Evolutionary conservation across 2,113 vertebrate genomes (phyloP).

Genomic region (Chaetorhynchus papuensis): DNA sequence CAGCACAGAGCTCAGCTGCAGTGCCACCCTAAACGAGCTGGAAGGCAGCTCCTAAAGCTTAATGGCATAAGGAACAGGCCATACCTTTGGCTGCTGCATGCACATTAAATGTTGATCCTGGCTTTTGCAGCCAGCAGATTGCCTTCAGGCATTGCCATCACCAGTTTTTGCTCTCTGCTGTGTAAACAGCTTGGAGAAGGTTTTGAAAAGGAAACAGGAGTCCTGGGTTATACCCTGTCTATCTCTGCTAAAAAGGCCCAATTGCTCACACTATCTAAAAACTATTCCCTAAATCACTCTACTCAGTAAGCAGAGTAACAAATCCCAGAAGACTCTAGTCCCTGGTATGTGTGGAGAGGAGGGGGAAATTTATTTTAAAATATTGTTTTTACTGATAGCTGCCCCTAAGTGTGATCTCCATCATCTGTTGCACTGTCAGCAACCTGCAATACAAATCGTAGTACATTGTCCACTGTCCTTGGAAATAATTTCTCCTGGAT

Average conservation of each 20-base stretch:
- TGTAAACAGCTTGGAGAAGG: background rate
- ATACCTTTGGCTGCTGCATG: background rate
- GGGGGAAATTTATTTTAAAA: background rate
- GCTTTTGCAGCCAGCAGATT: background rate
- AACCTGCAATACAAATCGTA: background rate
- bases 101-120: background rate
- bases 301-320: background rate
- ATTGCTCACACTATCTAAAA: background rate
- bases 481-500: background rate
- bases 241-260: background rate
- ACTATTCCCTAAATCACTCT: background rate
- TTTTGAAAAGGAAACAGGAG: background rate
- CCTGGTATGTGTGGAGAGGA: rapidly evolving
- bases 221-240: background rate
- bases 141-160: background rate
- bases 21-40: too few relatives aligned
- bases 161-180: background rate
- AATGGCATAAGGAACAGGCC: background rate
- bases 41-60: background rate
- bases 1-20: background rate
- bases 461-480: rapidly evolving
- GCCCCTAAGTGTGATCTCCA: background rate
- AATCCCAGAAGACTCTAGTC: background rate
- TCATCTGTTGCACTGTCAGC: background rate
- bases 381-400: background rate